phyloP scores from a whole-genome alignment of 2,113 vertebrate species.

The Connochaetes taurinus region DNA sequence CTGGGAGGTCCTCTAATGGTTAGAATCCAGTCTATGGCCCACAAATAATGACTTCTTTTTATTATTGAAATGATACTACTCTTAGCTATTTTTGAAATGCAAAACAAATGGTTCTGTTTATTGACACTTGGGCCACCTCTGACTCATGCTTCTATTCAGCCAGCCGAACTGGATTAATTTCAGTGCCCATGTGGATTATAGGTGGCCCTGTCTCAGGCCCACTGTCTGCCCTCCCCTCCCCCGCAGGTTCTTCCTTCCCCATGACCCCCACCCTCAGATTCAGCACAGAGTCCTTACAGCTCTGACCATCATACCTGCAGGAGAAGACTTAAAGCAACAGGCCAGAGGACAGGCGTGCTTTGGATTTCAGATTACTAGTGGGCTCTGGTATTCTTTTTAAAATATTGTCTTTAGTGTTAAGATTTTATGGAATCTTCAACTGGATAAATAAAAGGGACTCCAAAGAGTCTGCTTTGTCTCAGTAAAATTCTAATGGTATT shows the following conservation, averaged over 20 bases:
- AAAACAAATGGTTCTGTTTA: neutral
- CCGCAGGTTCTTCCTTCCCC: fast-evolving
- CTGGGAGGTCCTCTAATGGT: neutral
- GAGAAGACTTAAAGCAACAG: neutral
- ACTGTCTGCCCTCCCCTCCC: fast-evolving
- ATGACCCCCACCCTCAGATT: neutral
- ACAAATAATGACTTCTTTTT: neutral
- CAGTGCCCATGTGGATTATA: no score
- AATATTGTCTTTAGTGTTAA: neutral
- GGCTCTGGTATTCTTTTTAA: neutral
- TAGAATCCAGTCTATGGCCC: neutral
- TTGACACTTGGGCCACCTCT: neutral
- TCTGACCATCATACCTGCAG: neutral
- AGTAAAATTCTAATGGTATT: neutral
- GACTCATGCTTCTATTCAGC: neutral
- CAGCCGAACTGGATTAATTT: neutral
- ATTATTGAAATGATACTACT: neutral
- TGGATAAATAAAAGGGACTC: neutral
- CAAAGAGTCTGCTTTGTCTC: neutral
- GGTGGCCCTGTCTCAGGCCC: neutral
- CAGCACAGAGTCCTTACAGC: neutral
- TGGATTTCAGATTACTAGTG: neutral
- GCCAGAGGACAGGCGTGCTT: fast-evolving
- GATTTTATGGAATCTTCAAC: neutral
- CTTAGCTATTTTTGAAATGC: neutral